Evolutionary conservation across 1,140 invertebrate species (phyloP).

Genomic region (Bombus waltoni): DNA sequence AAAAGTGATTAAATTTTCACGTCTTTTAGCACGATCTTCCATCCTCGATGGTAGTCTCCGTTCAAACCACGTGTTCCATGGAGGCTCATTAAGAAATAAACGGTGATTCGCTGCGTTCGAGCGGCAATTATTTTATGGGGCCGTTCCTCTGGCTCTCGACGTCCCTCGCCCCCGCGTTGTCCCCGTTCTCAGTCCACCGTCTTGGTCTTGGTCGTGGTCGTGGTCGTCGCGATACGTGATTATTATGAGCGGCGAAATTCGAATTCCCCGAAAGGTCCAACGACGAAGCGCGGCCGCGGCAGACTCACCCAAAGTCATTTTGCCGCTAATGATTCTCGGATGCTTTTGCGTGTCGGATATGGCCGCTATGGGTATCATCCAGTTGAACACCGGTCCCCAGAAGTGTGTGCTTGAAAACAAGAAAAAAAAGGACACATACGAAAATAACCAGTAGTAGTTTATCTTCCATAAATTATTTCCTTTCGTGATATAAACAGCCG

Average conservation of each 20-base stretch:
- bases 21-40: background rate
- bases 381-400: conserved; percentile 97
- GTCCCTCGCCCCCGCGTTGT: background rate
- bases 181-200: background rate
- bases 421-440: background rate
- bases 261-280: conserved; percentile 61
- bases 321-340: conserved; percentile 96
- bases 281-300: conserved; percentile 14
- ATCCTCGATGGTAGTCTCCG: background rate
- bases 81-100: conserved; percentile 61
- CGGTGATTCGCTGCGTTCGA: conserved; percentile 37
- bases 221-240: conserved; percentile 52
- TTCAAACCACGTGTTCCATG: background rate
- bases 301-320: conserved; percentile 95
- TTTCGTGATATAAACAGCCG: background rate
- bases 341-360: conserved; percentile 95
- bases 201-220: conserved; percentile 13
- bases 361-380: conserved; percentile 98
- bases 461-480: conserved; percentile 48
- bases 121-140: conserved; percentile 62
- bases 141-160: background rate
- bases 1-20: too few relatives aligned
- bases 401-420: conserved; percentile 91
- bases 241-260: conserved; percentile 55
- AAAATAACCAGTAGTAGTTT: conserved; percentile 32